Conservation (phyloP, 2,797 vertebrate species). For the Chelmon rostratus region DNA sequence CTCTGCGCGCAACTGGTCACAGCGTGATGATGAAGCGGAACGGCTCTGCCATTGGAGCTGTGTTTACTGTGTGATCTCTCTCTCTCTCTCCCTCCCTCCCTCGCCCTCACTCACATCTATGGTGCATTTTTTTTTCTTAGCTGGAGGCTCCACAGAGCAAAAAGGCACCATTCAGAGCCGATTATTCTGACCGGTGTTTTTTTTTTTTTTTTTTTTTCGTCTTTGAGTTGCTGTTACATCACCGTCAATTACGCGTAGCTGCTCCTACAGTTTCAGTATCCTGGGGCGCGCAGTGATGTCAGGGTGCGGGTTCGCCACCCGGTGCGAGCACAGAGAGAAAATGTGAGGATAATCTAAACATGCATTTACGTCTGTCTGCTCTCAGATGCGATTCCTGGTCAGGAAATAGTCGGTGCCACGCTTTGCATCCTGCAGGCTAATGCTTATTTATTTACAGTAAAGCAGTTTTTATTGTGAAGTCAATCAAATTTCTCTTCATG, state of each 20-base stretch:
- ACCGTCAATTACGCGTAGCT: slow-evolving; percentile 46
- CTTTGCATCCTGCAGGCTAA: not conserved
- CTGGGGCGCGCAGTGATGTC: slow-evolving; percentile 52
- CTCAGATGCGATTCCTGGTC: not conserved
- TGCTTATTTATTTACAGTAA: no score
- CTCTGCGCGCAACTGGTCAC: slow-evolving; percentile 57
- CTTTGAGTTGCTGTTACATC: slow-evolving; percentile 59
- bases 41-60: slow-evolving; percentile 56
- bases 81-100: not conserved
- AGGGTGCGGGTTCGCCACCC: slow-evolving; percentile 24
- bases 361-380: not conserved
- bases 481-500: not conserved
- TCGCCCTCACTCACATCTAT: slow-evolving; percentile 16
- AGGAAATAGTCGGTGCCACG: not conserved
- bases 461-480: slow-evolving; percentile 14
- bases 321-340: not conserved
- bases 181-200: slow-evolving; percentile 20
- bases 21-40: slow-evolving; percentile 62
- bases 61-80: slow-evolving; percentile 39
- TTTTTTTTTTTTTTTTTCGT: not conserved
- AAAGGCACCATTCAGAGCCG: slow-evolving; percentile 44
- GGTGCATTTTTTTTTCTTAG: slow-evolving; percentile 33
- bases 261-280: slow-evolving; percentile 31
- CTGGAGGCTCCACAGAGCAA: slow-evolving; percentile 53
- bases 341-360: not conserved